Evolutionary conservation across 2,113 vertebrate genomes (phyloP), one percentile per base, ranked within the genome.

Genomic region (Gila orcuttii): DNA sequence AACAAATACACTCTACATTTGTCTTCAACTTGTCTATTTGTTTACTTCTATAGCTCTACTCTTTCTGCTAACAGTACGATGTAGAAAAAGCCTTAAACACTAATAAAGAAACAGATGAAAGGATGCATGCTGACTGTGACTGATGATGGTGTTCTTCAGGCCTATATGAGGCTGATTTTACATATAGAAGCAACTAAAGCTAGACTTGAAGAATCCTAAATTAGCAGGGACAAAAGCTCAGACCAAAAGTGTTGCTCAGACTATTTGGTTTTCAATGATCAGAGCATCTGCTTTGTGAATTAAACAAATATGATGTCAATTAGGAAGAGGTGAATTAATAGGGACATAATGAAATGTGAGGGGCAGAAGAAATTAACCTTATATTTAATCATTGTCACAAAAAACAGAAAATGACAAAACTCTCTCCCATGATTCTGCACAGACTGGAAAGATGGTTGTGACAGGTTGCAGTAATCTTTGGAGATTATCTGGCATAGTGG

Each of bases 381-480:
- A 42, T 68, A 68, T 86, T 86, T 57, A 86, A 79, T 89, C 71
- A 86, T 33, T 78, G 85, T 87, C 85, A 87, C 76, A 50, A 21
- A 39, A 68, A 82, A 87, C 69, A 73, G 52, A 55, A 55, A 82
- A 79, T 36, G 83, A 87, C 85, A 85, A 80, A 85, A 74, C 78
- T 85, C 77, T 81, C 82, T 88, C 77, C 85, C 62, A 21, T 9
- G 73, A 83, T 21, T 78, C 71, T 12, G 60, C 64, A 28, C 78
- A 17, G 60, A 81, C 71, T 62, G 23, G 85, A 69, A 69, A 89
- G 92, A 90, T 94, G 86, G 86, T 95, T 95, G 94, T 96, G 95
- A 96, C 79, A 92, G 92, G 91, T 87, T 92, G 94, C 93, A 91
- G 89, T 95, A 95, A 96, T 96, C 95, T 95, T 93, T 92, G 91